These are phyloP conservation scores for Parauchenoglanis punctatus DNA, from an alignment of 2,797 vertebrate genomes.

Conservation along the genomic window DNA sequence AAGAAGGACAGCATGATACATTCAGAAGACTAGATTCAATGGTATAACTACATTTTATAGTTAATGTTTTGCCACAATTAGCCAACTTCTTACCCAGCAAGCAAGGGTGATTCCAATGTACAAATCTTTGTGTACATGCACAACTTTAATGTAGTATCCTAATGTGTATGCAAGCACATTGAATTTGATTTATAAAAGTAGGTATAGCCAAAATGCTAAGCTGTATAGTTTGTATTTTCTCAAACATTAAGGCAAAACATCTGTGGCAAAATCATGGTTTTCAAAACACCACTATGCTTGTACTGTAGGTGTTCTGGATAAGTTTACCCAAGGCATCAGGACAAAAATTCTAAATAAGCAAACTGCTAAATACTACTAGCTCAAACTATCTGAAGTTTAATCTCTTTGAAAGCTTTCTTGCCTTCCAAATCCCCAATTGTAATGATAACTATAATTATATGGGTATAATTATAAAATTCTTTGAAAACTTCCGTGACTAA, in stretches of 20 bases:
- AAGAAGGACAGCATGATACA: no score
- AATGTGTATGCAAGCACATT: no score
- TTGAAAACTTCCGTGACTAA: neutral
- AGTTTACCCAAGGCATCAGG: conserved; percentile 57
- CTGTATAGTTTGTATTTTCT: neutral
- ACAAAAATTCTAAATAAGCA: conserved; percentile 63
- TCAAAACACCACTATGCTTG: conserved; percentile 33
- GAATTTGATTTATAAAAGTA: no score
- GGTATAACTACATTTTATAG: no score
- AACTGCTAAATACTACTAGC: conserved; percentile 9
- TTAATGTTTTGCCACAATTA: no score
- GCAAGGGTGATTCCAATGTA: no score
- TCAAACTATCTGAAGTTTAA: neutral
- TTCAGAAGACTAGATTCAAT: no score
- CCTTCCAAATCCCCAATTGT: neutral
- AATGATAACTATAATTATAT: neutral
- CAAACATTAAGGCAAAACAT: neutral
- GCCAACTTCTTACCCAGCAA: no score
- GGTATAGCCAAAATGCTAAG: neutral
- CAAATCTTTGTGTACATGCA: no score
- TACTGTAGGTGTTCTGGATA: conserved; percentile 41
- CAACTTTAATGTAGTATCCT: no score
- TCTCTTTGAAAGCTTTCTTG: neutral
- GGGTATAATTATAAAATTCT: neutral
- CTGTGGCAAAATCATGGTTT: conserved; percentile 2